These are phyloP conservation scores for Ischnus inquisitorius DNA, from an alignment of 2,888 invertebrate species.

Conservation along the genomic window DNA sequence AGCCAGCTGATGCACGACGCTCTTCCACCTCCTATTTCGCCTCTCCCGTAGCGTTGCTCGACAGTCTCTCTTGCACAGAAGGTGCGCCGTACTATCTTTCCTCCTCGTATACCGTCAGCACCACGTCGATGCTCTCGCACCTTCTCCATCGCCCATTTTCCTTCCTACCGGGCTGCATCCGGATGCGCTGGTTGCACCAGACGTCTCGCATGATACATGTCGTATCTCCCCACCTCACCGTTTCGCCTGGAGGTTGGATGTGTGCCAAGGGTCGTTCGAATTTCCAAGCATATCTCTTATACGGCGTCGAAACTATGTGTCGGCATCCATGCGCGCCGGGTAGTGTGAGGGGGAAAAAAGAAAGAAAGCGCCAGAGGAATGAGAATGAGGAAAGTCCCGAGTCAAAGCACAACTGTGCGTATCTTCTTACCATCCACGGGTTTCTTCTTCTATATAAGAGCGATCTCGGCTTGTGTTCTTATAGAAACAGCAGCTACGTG, in stretches of 20 bases:
- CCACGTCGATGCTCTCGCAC: slow-evolving; percentile 36
- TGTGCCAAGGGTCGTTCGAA: slow-evolving; percentile 78
- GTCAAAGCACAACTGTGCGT: slow-evolving; percentile 41
- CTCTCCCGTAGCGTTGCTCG: not conserved
- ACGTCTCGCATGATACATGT: slow-evolving; percentile 80
- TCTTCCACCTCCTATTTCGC: slow-evolving; percentile 19
- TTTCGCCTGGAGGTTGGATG: slow-evolving; percentile 74
- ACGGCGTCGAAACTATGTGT: slow-evolving; percentile 56
- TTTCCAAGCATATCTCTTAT: slow-evolving; percentile 70
- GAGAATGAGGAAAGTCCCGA: slow-evolving; percentile 19
- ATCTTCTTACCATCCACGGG: slow-evolving; percentile 27
- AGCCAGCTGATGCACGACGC: slow-evolving; percentile 77
- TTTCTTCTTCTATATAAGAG: not conserved
- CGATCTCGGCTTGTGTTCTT: slow-evolving; percentile 9
- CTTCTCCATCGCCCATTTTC: slow-evolving; percentile 42
- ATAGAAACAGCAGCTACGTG: slow-evolving; percentile 26
- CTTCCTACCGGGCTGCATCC: slow-evolving; percentile 70
- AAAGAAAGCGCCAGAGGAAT: slow-evolving; percentile 8
- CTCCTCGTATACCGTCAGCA: not conserved
- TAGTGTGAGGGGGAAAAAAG: slow-evolving; percentile 9
- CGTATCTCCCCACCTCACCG: slow-evolving; percentile 61
- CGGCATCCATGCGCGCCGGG: slow-evolving; percentile 23
- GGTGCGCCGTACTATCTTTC: not conserved
- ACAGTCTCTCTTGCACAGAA: not conserved
- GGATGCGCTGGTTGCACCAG: slow-evolving; percentile 80